These are phyloP conservation scores for Bellardia pandia DNA, from an alignment of 2,888 invertebrate species.

Conservation along the genomic window DNA sequence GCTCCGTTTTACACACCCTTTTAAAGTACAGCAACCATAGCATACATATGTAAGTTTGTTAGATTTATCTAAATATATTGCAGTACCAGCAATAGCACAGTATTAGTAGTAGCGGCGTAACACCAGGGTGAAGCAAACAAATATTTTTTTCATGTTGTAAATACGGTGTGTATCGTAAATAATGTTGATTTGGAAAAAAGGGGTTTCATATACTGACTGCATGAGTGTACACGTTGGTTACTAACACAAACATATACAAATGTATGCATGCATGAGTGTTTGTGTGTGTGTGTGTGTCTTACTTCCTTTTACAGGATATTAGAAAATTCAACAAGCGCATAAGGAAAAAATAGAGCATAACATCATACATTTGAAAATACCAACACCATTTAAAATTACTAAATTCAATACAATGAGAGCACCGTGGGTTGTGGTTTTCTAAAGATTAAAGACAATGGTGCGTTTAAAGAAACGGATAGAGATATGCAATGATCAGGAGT, in stretches of 20 bases:
- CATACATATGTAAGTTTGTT: conserved; percentile 14
- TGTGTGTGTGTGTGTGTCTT: background rate
- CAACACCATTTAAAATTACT: conserved; percentile 45
- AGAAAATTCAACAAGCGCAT: conserved; percentile 68
- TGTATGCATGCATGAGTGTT: background rate
- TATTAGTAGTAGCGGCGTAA: background rate
- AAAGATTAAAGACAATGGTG: background rate
- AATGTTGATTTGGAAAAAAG: conserved; percentile 46
- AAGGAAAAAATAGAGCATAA: conserved; percentile 45
- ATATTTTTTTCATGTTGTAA: conserved; percentile 36
- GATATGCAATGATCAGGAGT: no score
- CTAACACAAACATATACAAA: background rate
- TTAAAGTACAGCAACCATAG: background rate
- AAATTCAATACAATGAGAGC: conserved; percentile 51
- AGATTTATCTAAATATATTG: background rate
- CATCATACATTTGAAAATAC: conserved; percentile 34
- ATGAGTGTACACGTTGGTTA: background rate
- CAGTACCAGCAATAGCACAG: background rate
- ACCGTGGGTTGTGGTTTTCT: conserved; percentile 26
- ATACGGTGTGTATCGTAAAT: conserved; percentile 52
- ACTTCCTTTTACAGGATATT: conserved; percentile 63
- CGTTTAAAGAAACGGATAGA: no score
- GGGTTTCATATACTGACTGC: conserved; percentile 6
- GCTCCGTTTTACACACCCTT: background rate
- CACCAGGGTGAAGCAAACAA: conserved; percentile 53